Conservation (phyloP, 2,797 vertebrate species). For the Esox masquinongy region DNA sequence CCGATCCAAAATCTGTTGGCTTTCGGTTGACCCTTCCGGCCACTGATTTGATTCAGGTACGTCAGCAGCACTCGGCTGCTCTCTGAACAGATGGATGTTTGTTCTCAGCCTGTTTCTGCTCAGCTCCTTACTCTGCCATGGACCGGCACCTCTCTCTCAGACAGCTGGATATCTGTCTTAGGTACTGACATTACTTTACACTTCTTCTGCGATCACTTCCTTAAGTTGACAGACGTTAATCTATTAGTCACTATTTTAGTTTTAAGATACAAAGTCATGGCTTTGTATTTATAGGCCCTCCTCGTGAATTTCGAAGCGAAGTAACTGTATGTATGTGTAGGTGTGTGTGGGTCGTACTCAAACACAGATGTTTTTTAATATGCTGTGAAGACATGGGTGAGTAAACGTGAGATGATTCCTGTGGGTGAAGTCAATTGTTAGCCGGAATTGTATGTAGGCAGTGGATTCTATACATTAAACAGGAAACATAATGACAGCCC, state of each 20-base stretch:
- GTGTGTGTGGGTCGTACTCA: neutral
- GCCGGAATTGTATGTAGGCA: slow-evolving; percentile 2
- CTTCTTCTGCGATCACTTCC: neutral
- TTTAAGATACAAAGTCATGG: neutral
- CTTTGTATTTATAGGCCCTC: neutral
- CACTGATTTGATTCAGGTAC: neutral
- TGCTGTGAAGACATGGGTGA: neutral
- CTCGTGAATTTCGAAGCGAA: neutral
- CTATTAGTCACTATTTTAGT: neutral
- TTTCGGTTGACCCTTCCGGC: neutral
- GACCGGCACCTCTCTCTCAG: slow-evolving; percentile 7
- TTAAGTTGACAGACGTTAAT: neutral
- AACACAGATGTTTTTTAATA: slow-evolving; percentile 10
- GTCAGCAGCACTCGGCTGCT: neutral
- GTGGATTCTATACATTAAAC: neutral
- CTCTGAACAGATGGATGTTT: neutral
- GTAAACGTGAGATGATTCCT: slow-evolving; percentile 4
- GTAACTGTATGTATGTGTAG: neutral
- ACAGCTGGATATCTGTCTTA: neutral
- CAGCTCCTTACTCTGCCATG: neutral
- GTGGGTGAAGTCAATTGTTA: neutral
- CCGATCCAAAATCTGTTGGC: neutral
- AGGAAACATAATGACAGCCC: neutral
- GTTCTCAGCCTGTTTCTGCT: neutral
- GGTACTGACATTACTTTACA: neutral